A percentile compares a stretch with the other conserved stretches of the same genome.
phyloP scores from a whole-genome alignment of 2,113 vertebrate species.

The Tretioscincus oriximinensis region DNA sequence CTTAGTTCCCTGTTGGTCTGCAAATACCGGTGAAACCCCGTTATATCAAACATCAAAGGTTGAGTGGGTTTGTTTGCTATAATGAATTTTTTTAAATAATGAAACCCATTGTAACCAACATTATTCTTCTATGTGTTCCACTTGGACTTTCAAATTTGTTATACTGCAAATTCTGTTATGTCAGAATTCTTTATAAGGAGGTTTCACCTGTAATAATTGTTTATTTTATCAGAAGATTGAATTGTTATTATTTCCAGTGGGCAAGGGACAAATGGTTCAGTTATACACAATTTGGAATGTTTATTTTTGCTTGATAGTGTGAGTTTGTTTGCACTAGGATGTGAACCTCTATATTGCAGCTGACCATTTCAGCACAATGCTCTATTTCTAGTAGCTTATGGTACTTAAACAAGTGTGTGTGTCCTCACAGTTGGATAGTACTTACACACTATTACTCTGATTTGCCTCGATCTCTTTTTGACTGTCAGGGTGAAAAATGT shows the following conservation, averaged over 20 bases:
- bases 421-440: neutral
- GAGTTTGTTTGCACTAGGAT: constrained; percentile 20
- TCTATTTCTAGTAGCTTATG: neutral
- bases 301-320: neutral
- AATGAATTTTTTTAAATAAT: too few species aligned
- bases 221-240: fast-evolving
- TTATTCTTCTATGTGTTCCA: too few species aligned
- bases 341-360: constrained; percentile 1
- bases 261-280: neutral
- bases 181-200: too few species aligned
- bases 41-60: too few species aligned
- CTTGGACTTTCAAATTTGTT: too few species aligned
- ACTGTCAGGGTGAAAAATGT: constrained; percentile 7
- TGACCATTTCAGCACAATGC: neutral
- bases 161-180: too few species aligned
- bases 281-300: neutral
- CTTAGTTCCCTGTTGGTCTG: neutral
- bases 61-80: too few species aligned
- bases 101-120: too few species aligned
- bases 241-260: neutral
- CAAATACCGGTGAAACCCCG: too few species aligned
- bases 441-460: constrained; percentile 31
- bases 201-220: too few species aligned
- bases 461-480: constrained; percentile 17
- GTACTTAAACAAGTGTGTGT: neutral